phyloP scores from a whole-genome alignment of 2,113 vertebrate species.

The Calidris pygmaea region DNA sequence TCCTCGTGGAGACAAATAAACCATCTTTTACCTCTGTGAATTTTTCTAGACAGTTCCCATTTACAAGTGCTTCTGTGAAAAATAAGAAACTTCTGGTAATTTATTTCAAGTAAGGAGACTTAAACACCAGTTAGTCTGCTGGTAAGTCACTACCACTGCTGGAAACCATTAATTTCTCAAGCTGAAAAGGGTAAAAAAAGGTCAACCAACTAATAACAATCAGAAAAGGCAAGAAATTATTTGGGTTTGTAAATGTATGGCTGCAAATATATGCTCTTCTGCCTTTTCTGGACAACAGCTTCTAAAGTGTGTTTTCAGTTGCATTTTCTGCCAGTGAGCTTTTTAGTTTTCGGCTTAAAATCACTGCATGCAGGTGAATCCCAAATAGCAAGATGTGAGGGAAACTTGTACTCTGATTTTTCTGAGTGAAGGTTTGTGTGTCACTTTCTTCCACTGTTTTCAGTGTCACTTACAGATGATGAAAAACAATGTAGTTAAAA shows the following conservation, averaged over 20 bases:
- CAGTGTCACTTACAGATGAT: not conserved
- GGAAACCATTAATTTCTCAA: not conserved
- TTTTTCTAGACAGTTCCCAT: not conserved
- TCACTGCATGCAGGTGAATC: not conserved
- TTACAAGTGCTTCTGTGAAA: not conserved
- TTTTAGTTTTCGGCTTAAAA: not conserved
- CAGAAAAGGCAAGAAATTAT: not conserved
- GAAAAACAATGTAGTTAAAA: not conserved
- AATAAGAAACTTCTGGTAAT: not conserved
- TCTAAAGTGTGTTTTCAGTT: not conserved
- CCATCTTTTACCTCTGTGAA: not conserved
- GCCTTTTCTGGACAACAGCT: not conserved
- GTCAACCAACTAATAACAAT: not conserved
- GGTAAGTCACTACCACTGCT: not conserved
- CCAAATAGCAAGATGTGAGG: not conserved
- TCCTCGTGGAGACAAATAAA: not conserved
- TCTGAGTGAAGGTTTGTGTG: rapidly evolving
- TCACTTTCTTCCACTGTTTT: not conserved
- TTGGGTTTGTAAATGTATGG: not conserved
- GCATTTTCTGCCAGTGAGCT: not conserved
- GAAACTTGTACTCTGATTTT: not conserved
- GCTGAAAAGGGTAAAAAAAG: not conserved
- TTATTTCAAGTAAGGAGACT: not conserved
- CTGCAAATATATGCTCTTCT: not conserved
- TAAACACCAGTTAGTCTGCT: not conserved